Conservation (phyloP, 2,113 vertebrate species). For the Plotosus lineatus region DNA sequence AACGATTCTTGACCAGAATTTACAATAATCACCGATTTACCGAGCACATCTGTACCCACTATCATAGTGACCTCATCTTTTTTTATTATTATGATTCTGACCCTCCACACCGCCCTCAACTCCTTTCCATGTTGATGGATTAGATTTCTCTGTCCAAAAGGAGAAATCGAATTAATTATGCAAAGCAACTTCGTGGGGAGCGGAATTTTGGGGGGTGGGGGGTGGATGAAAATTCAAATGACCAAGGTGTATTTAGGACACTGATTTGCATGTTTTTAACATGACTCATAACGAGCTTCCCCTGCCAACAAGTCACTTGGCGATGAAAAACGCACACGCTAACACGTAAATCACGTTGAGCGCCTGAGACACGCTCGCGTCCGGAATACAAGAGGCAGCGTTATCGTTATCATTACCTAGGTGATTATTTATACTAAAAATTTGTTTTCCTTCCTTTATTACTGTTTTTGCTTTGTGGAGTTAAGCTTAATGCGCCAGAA, state of each 20-base stretch:
- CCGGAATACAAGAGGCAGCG: not conserved
- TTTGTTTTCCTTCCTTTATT: no score
- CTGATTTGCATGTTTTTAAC: constrained; percentile 59
- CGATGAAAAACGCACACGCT: constrained; percentile 13
- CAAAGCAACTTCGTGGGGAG: constrained; percentile 57
- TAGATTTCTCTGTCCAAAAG: constrained; percentile 62
- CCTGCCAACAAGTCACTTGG: constrained; percentile 3
- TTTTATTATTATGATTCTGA: not conserved
- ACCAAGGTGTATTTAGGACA: constrained; percentile 54
- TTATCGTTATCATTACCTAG: not conserved
- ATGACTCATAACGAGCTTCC: constrained; percentile 44
- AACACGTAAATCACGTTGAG: not conserved
- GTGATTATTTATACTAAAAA: no score
- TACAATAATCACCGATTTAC: not conserved
- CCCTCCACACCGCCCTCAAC: constrained; percentile 38
- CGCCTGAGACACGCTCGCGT: not conserved
- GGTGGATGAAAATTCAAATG: constrained; percentile 73
- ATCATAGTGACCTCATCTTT: not conserved
- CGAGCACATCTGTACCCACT: not conserved
- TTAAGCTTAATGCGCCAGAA: no score
- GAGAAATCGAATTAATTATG: constrained; percentile 66
- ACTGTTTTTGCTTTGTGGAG: no score
- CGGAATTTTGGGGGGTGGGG: not conserved
- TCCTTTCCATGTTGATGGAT: constrained; percentile 52
- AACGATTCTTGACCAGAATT: not conserved